Base-by-base conservation (phyloP, 2,888 invertebrate genomes). In the Epirrhoe tristata region DNA sequence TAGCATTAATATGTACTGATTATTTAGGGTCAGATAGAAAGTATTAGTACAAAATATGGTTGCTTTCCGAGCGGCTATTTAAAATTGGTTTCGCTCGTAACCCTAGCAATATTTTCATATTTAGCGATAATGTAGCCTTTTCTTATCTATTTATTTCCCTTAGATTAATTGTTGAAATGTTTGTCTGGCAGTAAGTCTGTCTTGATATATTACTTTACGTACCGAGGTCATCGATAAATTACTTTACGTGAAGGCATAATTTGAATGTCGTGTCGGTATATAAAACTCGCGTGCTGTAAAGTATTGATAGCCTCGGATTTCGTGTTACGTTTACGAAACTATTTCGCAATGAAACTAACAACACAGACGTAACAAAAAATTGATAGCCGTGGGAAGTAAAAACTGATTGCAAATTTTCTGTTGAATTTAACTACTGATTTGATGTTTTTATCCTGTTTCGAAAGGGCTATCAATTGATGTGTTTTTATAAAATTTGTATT, bases 11-110 rank as follows among this genome's bases (percentile, higher is more conserved):
- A 75, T 77, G 77, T 79, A 79, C 73, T 79, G 76, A 78, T 74
- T 76, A 63, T 73, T 72, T 70, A 70, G 65, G 63, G 43, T 55
- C 60, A 59, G 52, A 55, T 46, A 82, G 80, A 79, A 77, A 80
- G 77, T 80, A 80, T 84, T 85, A 88, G 89, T 89, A 89, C 87
- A 90, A 89, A 89, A 72, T 69, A 68, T 52, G 81, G 81, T 82
- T 82, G 83, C 80, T 82, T 79, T 69, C 62, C 71, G 74, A 78
- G 81, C 85, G 81, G 81, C 82, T 81, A 77, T 76, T 71, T 69
- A 76, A 74, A 82, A 85, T 86, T 88, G 85, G 86, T 89, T 89
- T 86, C 80, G 81, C 84, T 84, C 78, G 81, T 81, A 64, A 63
- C 63, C 16, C 16, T 83, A 84, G 81, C 80, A 82, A 84, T 84